Evolutionary conservation across 2,113 vertebrate genomes (phyloP).

Genomic region (Eclectus roratus): DNA sequence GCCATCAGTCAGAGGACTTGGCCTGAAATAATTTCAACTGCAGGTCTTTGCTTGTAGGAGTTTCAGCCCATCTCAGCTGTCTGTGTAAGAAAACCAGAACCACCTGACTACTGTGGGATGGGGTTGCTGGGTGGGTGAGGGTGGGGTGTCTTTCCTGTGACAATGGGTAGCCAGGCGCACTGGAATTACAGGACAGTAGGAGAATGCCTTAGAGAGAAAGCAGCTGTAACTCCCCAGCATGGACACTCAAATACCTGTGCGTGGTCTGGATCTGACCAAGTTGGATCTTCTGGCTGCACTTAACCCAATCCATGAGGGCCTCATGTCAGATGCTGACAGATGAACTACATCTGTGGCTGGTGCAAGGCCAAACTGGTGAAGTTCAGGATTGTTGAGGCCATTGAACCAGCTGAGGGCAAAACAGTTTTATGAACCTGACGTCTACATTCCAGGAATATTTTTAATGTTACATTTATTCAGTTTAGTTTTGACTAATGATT

Average conservation of each 20-base stretch:
- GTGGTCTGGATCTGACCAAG: neutral
- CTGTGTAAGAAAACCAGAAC: neutral
- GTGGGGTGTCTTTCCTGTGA: neutral
- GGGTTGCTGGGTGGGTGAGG: neutral
- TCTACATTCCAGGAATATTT: neutral
- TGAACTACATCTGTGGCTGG: neutral
- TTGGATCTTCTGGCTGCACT: neutral
- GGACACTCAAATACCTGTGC: neutral
- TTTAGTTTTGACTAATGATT: constrained; percentile 38
- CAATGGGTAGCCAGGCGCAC: neutral
- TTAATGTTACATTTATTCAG: constrained; percentile 11
- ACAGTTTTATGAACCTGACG: neutral
- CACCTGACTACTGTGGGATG: neutral
- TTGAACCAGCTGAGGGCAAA: neutral
- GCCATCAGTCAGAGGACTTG: neutral
- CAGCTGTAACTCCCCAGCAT: rapidly evolving
- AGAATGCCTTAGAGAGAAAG: neutral
- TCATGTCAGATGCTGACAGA: neutral
- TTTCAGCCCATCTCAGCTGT: neutral
- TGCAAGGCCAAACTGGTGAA: neutral
- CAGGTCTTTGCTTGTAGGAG: neutral
- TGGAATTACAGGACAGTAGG: neutral
- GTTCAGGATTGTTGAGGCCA: neutral
- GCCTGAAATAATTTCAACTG: neutral
- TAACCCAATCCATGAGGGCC: neutral